Percentiles rank a stretch among this genome's conserved stretches.
phyloP scores from a whole-genome alignment of 2,113 vertebrate species.

The Oryzias woworae region DNA sequence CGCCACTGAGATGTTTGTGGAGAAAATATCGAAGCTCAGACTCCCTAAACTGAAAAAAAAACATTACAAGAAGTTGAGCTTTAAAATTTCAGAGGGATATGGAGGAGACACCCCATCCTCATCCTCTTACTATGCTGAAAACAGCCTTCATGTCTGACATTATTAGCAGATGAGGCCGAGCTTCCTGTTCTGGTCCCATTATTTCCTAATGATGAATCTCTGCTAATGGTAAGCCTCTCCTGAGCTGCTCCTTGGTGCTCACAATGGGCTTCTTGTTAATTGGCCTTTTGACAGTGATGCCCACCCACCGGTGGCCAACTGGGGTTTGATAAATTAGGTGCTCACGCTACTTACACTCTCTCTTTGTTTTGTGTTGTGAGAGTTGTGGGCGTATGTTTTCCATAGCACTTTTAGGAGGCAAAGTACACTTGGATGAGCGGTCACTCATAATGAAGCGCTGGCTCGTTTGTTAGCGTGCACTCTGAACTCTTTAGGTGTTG shows the following conservation, averaged over 20 bases:
- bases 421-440: constrained; percentile 53
- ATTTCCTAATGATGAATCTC: constrained; percentile 66
- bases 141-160: constrained; percentile 23
- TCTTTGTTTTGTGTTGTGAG: constrained; percentile 53
- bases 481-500: not conserved
- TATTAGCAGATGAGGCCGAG: constrained; percentile 28
- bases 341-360: constrained; percentile 46
- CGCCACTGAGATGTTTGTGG: constrained; percentile 35
- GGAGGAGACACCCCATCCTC: constrained; percentile 4
- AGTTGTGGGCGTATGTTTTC: constrained; percentile 66
- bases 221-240: constrained; percentile 55
- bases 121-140: constrained; percentile 19
- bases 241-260: constrained; percentile 48
- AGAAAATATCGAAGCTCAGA: not conserved
- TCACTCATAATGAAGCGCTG: constrained; percentile 19
- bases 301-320: constrained; percentile 66
- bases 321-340: constrained; percentile 72
- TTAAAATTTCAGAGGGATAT: not conserved
- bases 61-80: not conserved
- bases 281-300: constrained; percentile 73
- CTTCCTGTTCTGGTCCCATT: constrained; percentile 60
- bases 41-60: not conserved
- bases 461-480: constrained; percentile 4
- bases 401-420: constrained; percentile 43
- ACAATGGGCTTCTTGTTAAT: constrained; percentile 71